phyloP scores from a whole-genome alignment of 2,797 vertebrate species.

The Bothrops alternatus region DNA sequence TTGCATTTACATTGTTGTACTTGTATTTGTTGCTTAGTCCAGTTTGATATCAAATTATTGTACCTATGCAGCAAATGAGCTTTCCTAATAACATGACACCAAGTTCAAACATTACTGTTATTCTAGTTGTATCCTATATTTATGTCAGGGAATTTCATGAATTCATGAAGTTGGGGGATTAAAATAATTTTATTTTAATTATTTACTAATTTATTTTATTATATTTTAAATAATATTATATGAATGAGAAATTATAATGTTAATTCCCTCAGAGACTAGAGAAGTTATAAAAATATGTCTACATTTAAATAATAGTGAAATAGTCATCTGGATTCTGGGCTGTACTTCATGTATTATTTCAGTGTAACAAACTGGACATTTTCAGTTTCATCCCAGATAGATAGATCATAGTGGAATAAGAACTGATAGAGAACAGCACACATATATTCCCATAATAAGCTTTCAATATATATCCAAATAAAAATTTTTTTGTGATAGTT shows the following conservation, averaged over 20 bases:
- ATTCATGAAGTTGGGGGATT: neutral
- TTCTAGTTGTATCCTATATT: neutral
- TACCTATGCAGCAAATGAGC: neutral
- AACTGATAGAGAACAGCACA: neutral
- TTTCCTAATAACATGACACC: neutral
- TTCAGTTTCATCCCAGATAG: neutral
- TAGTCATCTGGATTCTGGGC: neutral
- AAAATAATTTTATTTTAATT: neutral
- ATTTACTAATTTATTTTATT: neutral
- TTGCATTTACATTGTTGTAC: slow-evolving; percentile 26
- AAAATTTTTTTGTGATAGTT: neutral
- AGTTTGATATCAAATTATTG: neutral
- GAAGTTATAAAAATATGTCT: neutral
- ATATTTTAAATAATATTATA: neutral
- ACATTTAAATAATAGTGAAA: neutral
- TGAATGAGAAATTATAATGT: neutral
- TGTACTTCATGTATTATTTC: neutral
- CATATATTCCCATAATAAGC: neutral
- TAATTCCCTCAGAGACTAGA: neutral
- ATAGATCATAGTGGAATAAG: neutral
- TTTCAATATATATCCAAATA: neutral
- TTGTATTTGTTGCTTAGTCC: slow-evolving; percentile 34
- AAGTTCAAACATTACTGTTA: neutral
- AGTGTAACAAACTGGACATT: neutral
- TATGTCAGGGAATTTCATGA: neutral